Percentiles rank a stretch among this genome's conserved stretches.
These are phyloP conservation scores for Drosophila orosa DNA, from an alignment of 1,140 invertebrate genomes.

Conservation along the genomic window DNA sequence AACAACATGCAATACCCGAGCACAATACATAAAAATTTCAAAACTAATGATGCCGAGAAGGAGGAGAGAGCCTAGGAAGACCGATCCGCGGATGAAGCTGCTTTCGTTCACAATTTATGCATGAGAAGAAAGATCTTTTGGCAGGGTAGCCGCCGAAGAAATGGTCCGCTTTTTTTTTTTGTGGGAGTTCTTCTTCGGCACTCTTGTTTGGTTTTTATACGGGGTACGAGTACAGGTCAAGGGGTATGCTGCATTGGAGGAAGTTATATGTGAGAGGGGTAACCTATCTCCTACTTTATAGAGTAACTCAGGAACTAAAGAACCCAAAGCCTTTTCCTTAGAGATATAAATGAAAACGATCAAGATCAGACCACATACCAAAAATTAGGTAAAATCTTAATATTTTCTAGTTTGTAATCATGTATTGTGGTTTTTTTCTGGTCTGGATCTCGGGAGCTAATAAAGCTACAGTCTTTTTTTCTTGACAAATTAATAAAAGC, in stretches of 20 bases:
- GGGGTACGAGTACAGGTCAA: constrained; percentile 7
- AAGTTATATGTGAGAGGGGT: too few species aligned
- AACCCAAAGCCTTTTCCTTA: not conserved
- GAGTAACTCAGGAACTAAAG: too few species aligned
- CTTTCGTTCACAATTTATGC: constrained; percentile 75
- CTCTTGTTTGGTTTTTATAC: constrained; percentile 17
- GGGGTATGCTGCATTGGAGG: not conserved
- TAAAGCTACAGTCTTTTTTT: not conserved
- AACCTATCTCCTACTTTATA: not conserved
- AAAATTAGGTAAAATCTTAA: not conserved
- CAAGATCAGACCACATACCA: not conserved
- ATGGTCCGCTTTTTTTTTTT: constrained; percentile 52
- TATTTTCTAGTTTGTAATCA: not conserved
- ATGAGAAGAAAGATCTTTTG: constrained; percentile 72
- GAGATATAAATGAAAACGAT: not conserved
- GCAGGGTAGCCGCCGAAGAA: constrained; percentile 62
- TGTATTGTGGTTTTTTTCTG: not conserved
- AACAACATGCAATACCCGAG: constrained; percentile 47
- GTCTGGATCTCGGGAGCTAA: not conserved
- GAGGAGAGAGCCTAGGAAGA: constrained; percentile 18
- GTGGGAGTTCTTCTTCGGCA: constrained; percentile 49
- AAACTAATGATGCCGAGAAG: constrained; percentile 70
- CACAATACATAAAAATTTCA: constrained; percentile 68
- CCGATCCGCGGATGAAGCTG: constrained; percentile 26
- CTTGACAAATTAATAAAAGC: not conserved